Evolutionary conservation across 92 coral and sea anemone species (phyloP).

Genomic region (Zoanthus solanderi): DNA sequence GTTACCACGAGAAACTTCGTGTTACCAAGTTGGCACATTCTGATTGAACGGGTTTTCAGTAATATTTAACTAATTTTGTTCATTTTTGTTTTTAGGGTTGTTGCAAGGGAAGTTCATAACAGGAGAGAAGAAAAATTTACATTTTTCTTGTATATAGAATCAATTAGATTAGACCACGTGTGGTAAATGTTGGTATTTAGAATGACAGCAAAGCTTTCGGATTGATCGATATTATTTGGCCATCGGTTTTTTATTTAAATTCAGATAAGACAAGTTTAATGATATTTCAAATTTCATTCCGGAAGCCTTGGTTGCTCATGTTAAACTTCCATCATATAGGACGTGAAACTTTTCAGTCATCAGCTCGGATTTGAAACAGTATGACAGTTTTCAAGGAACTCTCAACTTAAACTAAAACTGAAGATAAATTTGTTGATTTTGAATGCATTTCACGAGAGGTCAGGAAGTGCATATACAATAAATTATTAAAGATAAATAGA

Average conservation of each 20-base stretch:
- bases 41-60: neutral
- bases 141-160: conserved; percentile 30
- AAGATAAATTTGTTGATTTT: too few species aligned
- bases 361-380: too few species aligned
- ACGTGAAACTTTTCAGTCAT: too few species aligned
- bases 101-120: conserved; percentile 34
- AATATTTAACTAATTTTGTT: neutral
- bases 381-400: too few species aligned
- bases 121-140: neutral
- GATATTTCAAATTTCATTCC: too few species aligned
- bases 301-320: too few species aligned
- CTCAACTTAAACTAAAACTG: too few species aligned
- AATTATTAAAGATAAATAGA: too few species aligned
- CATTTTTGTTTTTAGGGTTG: conserved; percentile 29
- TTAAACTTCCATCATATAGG: too few species aligned
- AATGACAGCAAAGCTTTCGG: neutral
- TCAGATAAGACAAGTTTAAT: too few species aligned
- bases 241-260: neutral
- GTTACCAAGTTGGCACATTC: neutral
- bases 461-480: too few species aligned
- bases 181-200: neutral
- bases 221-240: neutral
- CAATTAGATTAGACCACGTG: neutral
- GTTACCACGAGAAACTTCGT: neutral
- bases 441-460: too few species aligned